phyloP scores from a whole-genome alignment of 2,797 vertebrate genomes.

The Limnodromus scolopaceus region DNA sequence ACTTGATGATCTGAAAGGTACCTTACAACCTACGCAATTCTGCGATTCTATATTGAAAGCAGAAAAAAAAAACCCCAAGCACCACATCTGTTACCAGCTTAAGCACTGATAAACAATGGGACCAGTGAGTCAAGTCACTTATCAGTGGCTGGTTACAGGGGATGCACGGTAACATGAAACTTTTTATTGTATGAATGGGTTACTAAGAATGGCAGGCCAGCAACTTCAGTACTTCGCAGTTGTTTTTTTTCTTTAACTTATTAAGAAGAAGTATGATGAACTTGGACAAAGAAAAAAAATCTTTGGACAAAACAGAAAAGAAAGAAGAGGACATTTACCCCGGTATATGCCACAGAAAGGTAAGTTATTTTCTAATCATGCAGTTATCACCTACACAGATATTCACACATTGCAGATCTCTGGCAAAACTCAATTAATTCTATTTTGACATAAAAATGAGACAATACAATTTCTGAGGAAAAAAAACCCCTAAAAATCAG shows the following conservation, averaged over 20 bases:
- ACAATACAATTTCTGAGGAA: neutral
- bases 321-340: neutral
- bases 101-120: neutral
- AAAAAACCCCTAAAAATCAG: neutral
- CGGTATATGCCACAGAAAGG: neutral
- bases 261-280: neutral
- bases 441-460: neutral
- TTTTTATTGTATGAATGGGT: rapidly evolving
- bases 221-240: neutral
- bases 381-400: neutral
- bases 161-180: neutral
- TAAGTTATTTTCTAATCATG: neutral
- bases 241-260: neutral
- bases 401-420: neutral
- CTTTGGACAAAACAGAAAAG: neutral
- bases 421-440: neutral
- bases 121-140: neutral
- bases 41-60: neutral
- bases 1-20: too few relatives aligned
- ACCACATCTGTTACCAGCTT: neutral
- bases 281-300: neutral
- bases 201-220: neutral
- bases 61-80: neutral
- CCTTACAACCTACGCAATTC: too few relatives aligned
- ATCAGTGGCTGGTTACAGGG: neutral